phyloP scores from a whole-genome alignment of 2,888 invertebrate genomes.

The Thumatha senex region DNA sequence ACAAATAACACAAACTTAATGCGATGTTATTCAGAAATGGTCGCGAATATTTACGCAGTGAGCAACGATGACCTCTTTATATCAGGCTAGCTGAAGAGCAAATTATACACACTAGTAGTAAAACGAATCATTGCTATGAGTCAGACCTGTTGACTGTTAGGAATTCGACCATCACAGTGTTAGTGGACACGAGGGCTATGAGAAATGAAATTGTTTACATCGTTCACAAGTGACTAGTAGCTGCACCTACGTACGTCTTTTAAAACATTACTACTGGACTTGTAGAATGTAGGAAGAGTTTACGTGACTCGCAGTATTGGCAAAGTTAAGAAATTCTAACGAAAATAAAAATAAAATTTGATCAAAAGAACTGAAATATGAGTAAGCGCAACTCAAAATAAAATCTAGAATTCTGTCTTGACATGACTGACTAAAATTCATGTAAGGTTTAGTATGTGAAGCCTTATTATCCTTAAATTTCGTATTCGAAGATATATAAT shows the following conservation, averaged over 20 bases:
- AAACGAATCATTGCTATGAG: background rate
- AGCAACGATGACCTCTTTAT: background rate
- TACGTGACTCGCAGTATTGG: background rate
- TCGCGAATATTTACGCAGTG: conserved; percentile 1
- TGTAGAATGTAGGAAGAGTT: conserved; percentile 1
- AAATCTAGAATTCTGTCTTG: too few species aligned
- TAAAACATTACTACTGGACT: background rate
- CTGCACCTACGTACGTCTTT: conserved; percentile 7
- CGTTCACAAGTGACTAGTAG: conserved; percentile 2
- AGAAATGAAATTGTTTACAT: conserved; percentile 27
- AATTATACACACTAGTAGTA: background rate
- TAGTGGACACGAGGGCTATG: conserved; percentile 32
- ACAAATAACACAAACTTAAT: background rate
- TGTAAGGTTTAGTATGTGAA: too few species aligned
- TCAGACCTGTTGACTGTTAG: background rate
- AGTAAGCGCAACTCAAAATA: too few species aligned
- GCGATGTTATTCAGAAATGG: conserved; percentile 6
- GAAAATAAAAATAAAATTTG: background rate
- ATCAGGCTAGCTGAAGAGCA: conserved; percentile 1
- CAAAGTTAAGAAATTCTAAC: background rate
- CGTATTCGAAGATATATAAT: too few species aligned
- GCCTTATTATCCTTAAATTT: too few species aligned
- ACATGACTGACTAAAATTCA: too few species aligned
- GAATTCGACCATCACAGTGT: conserved; percentile 23
- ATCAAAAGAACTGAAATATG: too few species aligned